A percentile compares a stretch with the other conserved stretches of the same genome.
These are phyloP conservation scores for Paramisgurnus dabryanus DNA, from an alignment of 2,113 vertebrate species.

Conservation along the genomic window DNA sequence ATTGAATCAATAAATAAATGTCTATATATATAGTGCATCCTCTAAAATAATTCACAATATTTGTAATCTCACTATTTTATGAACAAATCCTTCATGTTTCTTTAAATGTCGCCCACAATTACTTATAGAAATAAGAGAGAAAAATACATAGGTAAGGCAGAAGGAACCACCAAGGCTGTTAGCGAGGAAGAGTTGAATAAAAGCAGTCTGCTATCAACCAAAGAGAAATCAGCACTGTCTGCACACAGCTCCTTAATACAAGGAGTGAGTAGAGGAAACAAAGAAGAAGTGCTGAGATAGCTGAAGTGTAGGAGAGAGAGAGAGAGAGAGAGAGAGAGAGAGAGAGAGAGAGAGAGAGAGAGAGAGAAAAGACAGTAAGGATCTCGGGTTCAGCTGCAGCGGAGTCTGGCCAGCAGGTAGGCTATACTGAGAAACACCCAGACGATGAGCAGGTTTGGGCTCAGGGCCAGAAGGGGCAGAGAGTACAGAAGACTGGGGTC, in stretches of 20 bases:
- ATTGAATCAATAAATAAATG: slow-evolving; percentile 27
- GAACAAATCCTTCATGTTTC: slow-evolving; percentile 14
- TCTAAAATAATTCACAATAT: slow-evolving; percentile 36
- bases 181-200: background rate
- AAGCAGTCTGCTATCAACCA: slow-evolving; percentile 11
- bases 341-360: too few relatives aligned
- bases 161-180: slow-evolving; percentile 26
- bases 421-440: slow-evolving; percentile 97
- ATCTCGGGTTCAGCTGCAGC: slow-evolving; percentile 85
- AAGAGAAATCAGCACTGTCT: slow-evolving; percentile 3
- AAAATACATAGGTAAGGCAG: slow-evolving; percentile 25
- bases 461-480: slow-evolving; percentile 93
- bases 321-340: too few relatives aligned
- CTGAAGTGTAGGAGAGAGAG: background rate
- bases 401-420: slow-evolving; percentile 92
- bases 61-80: slow-evolving; percentile 29
- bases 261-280: background rate
- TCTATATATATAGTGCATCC: background rate
- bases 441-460: slow-evolving; percentile 97
- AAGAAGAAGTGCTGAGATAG: background rate
- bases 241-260: background rate
- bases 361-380: background rate
- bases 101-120: background rate
- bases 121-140: slow-evolving; percentile 9
- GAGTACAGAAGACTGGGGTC: slow-evolving; percentile 98